These are phyloP conservation scores for Vidua chalybeata DNA, from an alignment of 2,113 vertebrate genomes.

Conservation along the genomic window DNA sequence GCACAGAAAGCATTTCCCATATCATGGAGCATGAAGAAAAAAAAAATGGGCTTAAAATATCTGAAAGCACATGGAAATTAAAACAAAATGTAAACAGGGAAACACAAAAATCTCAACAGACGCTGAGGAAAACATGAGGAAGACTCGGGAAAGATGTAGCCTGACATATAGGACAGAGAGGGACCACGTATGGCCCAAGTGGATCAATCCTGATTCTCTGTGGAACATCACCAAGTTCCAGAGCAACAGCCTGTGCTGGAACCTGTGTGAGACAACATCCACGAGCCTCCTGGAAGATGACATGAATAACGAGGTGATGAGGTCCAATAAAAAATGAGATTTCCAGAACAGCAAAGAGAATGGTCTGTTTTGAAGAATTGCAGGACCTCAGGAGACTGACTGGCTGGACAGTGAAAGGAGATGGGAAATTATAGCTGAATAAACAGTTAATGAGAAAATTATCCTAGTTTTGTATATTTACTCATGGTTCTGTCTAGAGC, in stretches of 20 bases:
- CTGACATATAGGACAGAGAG: background rate
- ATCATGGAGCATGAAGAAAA: background rate
- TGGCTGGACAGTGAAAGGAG: background rate
- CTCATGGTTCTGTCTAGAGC: background rate
- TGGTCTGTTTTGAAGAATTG: background rate
- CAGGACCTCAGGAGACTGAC: background rate
- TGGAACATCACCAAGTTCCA: background rate
- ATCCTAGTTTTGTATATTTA: background rate
- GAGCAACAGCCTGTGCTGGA: background rate
- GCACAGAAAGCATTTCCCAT: fast-evolving
- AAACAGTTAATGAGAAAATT: background rate
- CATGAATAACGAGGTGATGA: background rate
- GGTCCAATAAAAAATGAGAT: background rate
- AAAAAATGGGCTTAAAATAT: background rate
- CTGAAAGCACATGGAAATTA: background rate
- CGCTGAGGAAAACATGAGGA: background rate
- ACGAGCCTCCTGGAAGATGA: background rate
- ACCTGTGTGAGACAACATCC: background rate
- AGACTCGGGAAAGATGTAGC: background rate
- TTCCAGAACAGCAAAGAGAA: background rate
- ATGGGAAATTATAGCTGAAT: background rate
- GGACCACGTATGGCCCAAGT: background rate
- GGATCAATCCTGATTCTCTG: background rate
- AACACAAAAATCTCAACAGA: background rate
- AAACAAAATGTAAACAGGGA: background rate